Conservation (phyloP, 2,888 invertebrate species). For the Barypeithes pellucidus region DNA sequence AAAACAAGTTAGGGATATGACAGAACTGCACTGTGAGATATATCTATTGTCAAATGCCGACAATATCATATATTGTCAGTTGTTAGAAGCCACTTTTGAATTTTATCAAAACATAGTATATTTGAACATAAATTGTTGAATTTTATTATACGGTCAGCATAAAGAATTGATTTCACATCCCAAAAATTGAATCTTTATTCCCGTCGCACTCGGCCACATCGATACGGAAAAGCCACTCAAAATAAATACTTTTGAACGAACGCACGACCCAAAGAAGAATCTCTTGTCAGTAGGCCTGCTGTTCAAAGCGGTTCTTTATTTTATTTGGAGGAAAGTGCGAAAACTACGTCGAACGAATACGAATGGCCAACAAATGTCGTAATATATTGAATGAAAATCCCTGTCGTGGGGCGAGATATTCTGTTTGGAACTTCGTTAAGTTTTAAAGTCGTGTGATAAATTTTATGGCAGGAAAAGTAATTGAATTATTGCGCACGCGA, state of each 20-base stretch:
- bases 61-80: too few species aligned
- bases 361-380: slow-evolving; percentile 75
- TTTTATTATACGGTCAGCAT: slow-evolving; percentile 12
- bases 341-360: slow-evolving; percentile 71
- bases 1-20: too few species aligned
- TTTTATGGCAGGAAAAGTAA: slow-evolving; percentile 27
- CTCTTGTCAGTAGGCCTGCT: slow-evolving; percentile 43
- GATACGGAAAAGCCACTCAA: slow-evolving; percentile 19
- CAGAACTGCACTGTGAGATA: too few species aligned
- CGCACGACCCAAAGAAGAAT: slow-evolving; percentile 26
- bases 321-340: slow-evolving; percentile 68
- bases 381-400: slow-evolving; percentile 62
- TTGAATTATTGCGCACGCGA: slow-evolving; percentile 35
- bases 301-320: slow-evolving; percentile 66
- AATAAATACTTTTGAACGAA: slow-evolving; percentile 31
- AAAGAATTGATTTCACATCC: slow-evolving; percentile 15
- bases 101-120: background rate
- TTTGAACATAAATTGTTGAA: background rate
- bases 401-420: slow-evolving; percentile 55
- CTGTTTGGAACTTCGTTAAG: slow-evolving; percentile 51
- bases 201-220: background rate
- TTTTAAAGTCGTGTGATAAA: slow-evolving; percentile 47
- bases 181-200: slow-evolving; percentile 17
- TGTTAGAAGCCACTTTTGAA: too few species aligned
- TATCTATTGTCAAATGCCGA: too few species aligned